These are phyloP conservation scores for Neuroterus valhalla DNA, from an alignment of 1,140 invertebrate genomes.

Conservation along the genomic window DNA sequence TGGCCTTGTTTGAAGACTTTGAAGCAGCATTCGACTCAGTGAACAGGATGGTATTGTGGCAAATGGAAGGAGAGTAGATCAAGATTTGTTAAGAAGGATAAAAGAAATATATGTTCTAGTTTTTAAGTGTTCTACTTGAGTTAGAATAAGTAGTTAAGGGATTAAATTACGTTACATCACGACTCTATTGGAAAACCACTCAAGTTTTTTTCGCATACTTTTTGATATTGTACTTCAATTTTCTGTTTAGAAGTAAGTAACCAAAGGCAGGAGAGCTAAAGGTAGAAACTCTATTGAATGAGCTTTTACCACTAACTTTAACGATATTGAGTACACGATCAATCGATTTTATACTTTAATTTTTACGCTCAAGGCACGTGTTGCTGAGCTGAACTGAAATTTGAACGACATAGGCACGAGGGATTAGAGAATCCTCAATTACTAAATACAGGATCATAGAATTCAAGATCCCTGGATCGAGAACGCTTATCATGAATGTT, in stretches of 20 bases:
- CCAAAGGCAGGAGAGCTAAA: not conserved
- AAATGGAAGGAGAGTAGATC: too few relatives aligned
- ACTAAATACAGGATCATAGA: constrained; percentile 61
- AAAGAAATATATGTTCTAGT: too few relatives aligned
- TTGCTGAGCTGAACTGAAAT: constrained; percentile 22
- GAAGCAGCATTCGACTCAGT: too few relatives aligned
- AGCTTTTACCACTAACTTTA: constrained; percentile 26
- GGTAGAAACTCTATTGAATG: not conserved
- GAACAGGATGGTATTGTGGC: too few relatives aligned
- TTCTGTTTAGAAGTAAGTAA: constrained; percentile 7
- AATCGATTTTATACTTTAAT: constrained; percentile 19
- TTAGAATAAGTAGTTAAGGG: too few relatives aligned
- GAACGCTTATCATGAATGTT: constrained; percentile 50
- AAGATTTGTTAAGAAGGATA: too few relatives aligned
- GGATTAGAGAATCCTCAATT: constrained; percentile 61
- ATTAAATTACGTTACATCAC: too few relatives aligned
- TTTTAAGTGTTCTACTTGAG: too few relatives aligned
- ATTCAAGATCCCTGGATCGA: constrained; percentile 59
- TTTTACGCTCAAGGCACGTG: not conserved
- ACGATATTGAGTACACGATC: constrained; percentile 2
- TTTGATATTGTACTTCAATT: constrained; percentile 9
- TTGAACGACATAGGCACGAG: constrained; percentile 38
- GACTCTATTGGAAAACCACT: not conserved
- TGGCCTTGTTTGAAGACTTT: too few relatives aligned
- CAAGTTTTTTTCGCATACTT: not conserved